A percentile compares a stretch with the other conserved stretches of the same genome.
Evolutionary conservation across 1,140 invertebrate genomes (phyloP).

Genomic region (Eueides isabella): DNA sequence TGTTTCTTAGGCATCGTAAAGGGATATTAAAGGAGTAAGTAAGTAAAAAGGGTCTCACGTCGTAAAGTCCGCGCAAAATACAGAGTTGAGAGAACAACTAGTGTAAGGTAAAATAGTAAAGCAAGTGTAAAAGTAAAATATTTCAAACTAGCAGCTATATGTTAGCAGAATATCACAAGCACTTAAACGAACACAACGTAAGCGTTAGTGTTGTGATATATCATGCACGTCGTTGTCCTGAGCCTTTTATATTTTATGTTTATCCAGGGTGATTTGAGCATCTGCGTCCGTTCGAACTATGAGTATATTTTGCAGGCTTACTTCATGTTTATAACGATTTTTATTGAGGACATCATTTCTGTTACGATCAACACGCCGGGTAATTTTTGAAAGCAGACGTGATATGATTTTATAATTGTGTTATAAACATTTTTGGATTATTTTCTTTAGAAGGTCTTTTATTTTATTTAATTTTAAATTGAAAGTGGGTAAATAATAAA

Average conservation of each 20-base stretch:
- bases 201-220: slow-evolving; percentile 51
- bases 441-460: background rate
- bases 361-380: background rate
- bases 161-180: slow-evolving; percentile 9
- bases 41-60: too few relatives aligned
- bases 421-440: background rate
- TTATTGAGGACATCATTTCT: slow-evolving; percentile 17
- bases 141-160: background rate
- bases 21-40: too few relatives aligned
- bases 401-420: background rate
- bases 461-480: background rate
- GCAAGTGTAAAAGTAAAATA: slow-evolving; percentile 4
- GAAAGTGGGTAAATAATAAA: too few relatives aligned
- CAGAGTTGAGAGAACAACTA: too few relatives aligned
- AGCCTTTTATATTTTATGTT: slow-evolving; percentile 57
- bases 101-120: background rate
- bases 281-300: slow-evolving; percentile 42
- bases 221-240: slow-evolving; percentile 50
- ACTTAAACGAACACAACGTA: slow-evolving; percentile 16
- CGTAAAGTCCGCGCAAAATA: too few relatives aligned
- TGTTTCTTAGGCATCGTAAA: too few relatives aligned
- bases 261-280: slow-evolving; percentile 42
- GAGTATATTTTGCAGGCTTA: slow-evolving; percentile 27
- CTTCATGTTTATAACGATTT: slow-evolving; percentile 23
- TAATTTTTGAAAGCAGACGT: slow-evolving; percentile 1